Evolutionary conservation across 2,113 vertebrate species (phyloP).

Genomic region (Chionomys nivalis): DNA sequence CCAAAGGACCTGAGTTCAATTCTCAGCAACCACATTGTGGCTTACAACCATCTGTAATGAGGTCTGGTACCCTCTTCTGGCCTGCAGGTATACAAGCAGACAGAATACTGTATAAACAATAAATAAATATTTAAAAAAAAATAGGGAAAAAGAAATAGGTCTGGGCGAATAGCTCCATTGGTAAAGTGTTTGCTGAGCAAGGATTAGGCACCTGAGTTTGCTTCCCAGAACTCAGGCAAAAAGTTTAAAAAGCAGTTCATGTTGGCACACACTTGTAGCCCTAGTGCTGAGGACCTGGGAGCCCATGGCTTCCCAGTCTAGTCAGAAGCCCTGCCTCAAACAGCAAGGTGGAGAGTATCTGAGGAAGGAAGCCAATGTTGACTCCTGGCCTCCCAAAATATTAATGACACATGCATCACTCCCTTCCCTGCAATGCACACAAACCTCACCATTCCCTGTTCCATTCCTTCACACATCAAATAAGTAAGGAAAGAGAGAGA

Average conservation of each 20-base stretch:
- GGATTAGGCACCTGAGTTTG: neutral
- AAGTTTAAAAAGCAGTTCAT: neutral
- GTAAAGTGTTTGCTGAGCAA: neutral
- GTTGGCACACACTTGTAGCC: neutral
- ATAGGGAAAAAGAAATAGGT: too few species aligned
- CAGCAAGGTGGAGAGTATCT: neutral
- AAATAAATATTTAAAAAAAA: too few species aligned
- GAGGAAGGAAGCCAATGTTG: neutral
- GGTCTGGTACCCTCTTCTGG: too few species aligned
- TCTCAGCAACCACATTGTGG: too few species aligned
- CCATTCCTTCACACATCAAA: neutral
- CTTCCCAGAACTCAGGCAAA: neutral
- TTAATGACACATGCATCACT: neutral
- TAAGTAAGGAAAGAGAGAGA: too few species aligned
- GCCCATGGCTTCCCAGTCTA: neutral
- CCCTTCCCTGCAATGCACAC: neutral
- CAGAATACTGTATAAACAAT: too few species aligned
- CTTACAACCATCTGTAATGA: too few species aligned
- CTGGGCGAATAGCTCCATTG: neutral
- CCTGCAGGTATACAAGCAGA: too few species aligned
- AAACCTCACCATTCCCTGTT: too few species aligned
- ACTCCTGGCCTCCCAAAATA: neutral
- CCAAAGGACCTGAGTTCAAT: too few species aligned
- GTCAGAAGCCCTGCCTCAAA: neutral
- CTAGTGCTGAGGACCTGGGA: neutral